These are phyloP conservation scores for Hyaena hyaena DNA, from an alignment of 2,113 vertebrate species.

Conservation along the genomic window DNA sequence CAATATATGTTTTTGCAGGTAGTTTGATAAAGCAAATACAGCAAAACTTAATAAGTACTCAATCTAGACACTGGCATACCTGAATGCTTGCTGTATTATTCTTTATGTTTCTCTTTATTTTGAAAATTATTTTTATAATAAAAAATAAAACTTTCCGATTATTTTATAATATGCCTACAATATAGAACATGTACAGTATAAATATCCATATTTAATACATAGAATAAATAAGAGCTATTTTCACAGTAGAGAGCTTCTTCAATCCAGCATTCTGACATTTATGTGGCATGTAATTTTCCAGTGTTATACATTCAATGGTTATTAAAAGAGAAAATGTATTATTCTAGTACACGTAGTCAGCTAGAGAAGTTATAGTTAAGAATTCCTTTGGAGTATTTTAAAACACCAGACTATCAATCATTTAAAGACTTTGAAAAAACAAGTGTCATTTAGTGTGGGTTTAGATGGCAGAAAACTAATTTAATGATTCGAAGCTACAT, in stretches of 20 bases:
- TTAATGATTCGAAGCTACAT: slow-evolving; percentile 66
- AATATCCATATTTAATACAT: background rate
- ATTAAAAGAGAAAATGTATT: background rate
- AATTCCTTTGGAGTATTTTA: slow-evolving; percentile 57
- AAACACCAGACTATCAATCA: slow-evolving; percentile 65
- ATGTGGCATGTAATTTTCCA: background rate
- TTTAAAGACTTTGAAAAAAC: slow-evolving; percentile 30
- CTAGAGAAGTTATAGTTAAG: background rate
- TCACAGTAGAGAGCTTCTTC: background rate
- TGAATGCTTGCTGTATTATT: background rate
- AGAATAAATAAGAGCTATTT: background rate
- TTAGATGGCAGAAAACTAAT: slow-evolving; percentile 70
- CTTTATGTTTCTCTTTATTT: background rate
- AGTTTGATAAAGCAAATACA: background rate
- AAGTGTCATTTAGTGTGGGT: slow-evolving; percentile 26
- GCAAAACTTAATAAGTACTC: background rate
- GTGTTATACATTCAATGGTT: background rate
- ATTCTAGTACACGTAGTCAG: background rate
- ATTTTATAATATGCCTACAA: background rate
- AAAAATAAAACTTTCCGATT: background rate
- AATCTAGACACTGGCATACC: background rate
- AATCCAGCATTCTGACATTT: background rate
- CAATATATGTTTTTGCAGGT: background rate
- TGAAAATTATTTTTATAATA: background rate
- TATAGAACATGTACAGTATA: background rate